A percentile compares a stretch with the other conserved stretches of the same genome.
phyloP scores from a whole-genome alignment of 2,888 invertebrate genomes.

The Andricus curvator region DNA sequence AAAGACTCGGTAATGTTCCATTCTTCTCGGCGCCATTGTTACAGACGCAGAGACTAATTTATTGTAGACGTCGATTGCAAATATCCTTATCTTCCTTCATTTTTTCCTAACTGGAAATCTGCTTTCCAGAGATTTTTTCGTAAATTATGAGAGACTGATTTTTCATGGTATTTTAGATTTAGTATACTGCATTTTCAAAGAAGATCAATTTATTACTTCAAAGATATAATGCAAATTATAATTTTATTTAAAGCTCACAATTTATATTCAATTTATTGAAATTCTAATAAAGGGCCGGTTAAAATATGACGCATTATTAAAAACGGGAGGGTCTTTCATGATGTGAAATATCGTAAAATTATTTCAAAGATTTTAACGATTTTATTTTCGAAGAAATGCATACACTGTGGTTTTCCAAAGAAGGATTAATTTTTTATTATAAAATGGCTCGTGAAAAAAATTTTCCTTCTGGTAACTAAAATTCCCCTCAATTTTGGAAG shows the following conservation, averaged over 20 bases:
- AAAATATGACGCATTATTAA: too few relatives aligned
- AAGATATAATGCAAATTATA: not conserved
- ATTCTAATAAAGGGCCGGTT: too few relatives aligned
- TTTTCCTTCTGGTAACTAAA: too few relatives aligned
- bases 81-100: constrained; percentile 1
- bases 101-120: not conserved
- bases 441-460: too few relatives aligned
- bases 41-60: constrained; percentile 21
- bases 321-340: too few relatives aligned
- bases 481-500: too few relatives aligned
- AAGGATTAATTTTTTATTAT: too few relatives aligned
- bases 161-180: not conserved
- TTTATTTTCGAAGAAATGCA: too few relatives aligned
- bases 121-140: not conserved
- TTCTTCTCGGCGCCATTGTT: constrained; percentile 29
- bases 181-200: not conserved
- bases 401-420: too few relatives aligned
- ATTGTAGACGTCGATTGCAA: constrained; percentile 36
- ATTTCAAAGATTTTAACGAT: too few relatives aligned
- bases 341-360: too few relatives aligned
- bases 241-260: not conserved
- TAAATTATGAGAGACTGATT: not conserved
- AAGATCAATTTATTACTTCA: not conserved
- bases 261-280: not conserved
- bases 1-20: constrained; percentile 31